Percentiles rank a stretch among this genome's conserved stretches.
Conservation (phyloP, 2,888 invertebrate genomes). For the Octonoba sinensis region DNA sequence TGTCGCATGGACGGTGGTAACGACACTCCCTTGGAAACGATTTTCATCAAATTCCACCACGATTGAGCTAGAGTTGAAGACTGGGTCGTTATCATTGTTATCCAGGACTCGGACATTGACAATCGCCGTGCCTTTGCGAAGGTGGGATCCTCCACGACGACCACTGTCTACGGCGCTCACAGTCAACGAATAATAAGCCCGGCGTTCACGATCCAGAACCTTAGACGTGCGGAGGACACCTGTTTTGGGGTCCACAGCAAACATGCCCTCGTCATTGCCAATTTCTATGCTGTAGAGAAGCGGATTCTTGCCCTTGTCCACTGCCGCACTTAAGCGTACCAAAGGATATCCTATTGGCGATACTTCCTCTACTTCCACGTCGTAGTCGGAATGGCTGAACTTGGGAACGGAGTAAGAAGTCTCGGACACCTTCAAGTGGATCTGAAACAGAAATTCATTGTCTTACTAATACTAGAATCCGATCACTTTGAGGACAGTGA, state of each 20-base stretch:
- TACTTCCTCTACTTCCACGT: slow-evolving; percentile 87
- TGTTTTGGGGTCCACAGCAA: slow-evolving; percentile 86
- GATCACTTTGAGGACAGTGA: too few species aligned
- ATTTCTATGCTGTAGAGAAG: slow-evolving; percentile 84
- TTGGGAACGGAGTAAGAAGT: slow-evolving; percentile 81
- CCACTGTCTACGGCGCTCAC: slow-evolving; percentile 85
- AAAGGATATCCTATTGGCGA: slow-evolving; percentile 90
- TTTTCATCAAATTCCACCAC: slow-evolving; percentile 86
- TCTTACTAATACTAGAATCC: too few species aligned
- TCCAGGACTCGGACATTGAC: slow-evolving; percentile 90
- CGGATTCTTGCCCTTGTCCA: slow-evolving; percentile 73
- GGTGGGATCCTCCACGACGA: slow-evolving; percentile 76
- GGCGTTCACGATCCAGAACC: slow-evolving; percentile 85
- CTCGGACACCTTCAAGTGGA: slow-evolving; percentile 53
- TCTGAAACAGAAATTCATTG: slow-evolving; percentile 11
- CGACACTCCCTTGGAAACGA: slow-evolving; percentile 85
- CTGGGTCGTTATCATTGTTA: slow-evolving; percentile 94
- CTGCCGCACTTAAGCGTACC: slow-evolving; percentile 83
- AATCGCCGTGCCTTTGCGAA: slow-evolving; percentile 83
- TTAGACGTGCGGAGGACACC: slow-evolving; percentile 92
- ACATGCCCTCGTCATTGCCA: slow-evolving; percentile 76
- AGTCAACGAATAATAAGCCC: slow-evolving; percentile 86
- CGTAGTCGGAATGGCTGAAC: slow-evolving; percentile 87
- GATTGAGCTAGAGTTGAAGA: slow-evolving; percentile 77
- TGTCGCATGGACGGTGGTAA: slow-evolving; percentile 85